A percentile compares a stretch with the other conserved stretches of the same genome.
phyloP scores from a whole-genome alignment of 1,140 invertebrate genomes.

The Euschistus heros region DNA sequence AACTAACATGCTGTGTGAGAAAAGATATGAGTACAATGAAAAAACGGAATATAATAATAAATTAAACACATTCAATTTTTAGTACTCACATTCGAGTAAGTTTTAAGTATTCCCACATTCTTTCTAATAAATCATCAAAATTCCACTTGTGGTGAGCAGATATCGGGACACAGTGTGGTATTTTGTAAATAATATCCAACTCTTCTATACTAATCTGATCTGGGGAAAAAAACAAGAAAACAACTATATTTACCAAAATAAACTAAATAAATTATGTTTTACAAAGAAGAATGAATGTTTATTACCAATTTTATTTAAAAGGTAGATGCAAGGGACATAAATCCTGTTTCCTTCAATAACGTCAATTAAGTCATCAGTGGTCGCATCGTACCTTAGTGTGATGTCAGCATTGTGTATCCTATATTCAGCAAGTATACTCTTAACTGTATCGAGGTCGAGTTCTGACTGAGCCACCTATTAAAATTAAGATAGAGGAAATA shows the following conservation, averaged over 20 bases:
- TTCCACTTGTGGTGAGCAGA: conserved; percentile 99
- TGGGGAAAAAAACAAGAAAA: conserved; percentile 37
- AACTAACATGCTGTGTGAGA: too few species aligned
- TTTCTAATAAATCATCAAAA: conserved; percentile 97
- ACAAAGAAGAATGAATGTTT: neutral
- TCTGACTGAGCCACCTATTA: conserved; percentile 84
- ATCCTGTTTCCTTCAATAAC: conserved; percentile 97
- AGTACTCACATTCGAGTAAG: conserved; percentile 80
- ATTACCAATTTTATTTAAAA: conserved; percentile 94
- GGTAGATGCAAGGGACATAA: conserved; percentile 96
- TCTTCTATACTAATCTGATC: conserved; percentile 93
- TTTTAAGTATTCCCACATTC: conserved; percentile 97
- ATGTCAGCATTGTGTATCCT: conserved; percentile 98
- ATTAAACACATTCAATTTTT: neutral
- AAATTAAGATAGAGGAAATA: too few species aligned
- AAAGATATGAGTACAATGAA: too few species aligned
- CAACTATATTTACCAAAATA: neutral
- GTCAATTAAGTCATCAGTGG: conserved; percentile 95
- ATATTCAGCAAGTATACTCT: conserved; percentile 93
- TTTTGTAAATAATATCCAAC: conserved; percentile 96
- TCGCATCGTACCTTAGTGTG: conserved; percentile 87
- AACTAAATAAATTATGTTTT: too few species aligned
- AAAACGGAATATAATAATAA: too few species aligned
- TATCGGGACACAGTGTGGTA: conserved; percentile 98
- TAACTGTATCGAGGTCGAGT: conserved; percentile 89